A percentile compares a stretch with the other conserved stretches of the same genome.
phyloP scores from a whole-genome alignment of 2,888 invertebrate genomes.

The Apamea anceps region DNA sequence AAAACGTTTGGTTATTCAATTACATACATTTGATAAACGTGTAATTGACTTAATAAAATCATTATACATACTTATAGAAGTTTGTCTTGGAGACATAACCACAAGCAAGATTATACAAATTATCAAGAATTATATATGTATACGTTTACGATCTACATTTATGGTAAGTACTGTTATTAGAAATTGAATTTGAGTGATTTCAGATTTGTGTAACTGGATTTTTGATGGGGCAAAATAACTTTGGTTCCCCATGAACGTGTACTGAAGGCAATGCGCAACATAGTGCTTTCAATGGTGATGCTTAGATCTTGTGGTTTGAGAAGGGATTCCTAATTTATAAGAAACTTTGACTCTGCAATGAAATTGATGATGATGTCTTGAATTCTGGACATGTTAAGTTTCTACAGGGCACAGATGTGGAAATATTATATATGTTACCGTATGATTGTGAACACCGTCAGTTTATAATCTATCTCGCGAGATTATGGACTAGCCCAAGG shows the following conservation, averaged over 20 bases:
- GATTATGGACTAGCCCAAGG: too few species aligned
- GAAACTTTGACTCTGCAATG: not conserved
- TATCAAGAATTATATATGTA: conserved; percentile 12
- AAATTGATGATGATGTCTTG: not conserved
- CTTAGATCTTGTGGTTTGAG: not conserved
- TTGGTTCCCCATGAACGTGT: not conserved
- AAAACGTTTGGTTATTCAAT: conserved; percentile 61
- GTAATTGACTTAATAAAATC: conserved; percentile 62
- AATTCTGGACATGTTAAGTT: not conserved
- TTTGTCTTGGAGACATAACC: conserved; percentile 56
- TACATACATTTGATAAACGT: conserved; percentile 58
- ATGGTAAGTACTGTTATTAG: conserved; percentile 33
- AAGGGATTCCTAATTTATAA: not conserved
- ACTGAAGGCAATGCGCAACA: not conserved
- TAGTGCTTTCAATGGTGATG: not conserved
- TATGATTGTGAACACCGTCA: too few species aligned
- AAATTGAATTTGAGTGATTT: conserved; percentile 25
- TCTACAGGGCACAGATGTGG: not conserved
- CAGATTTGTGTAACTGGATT: not conserved
- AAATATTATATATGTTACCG: not conserved
- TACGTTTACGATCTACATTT: conserved; percentile 2
- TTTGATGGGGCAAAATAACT: not conserved
- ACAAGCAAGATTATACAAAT: conserved; percentile 39
- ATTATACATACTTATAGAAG: conserved; percentile 37
- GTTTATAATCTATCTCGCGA: too few species aligned